A percentile compares a stretch with the other conserved stretches of the same genome.
Evolutionary conservation across 2,113 vertebrate species (phyloP).

Genomic region (Pterophyllum scalare): DNA sequence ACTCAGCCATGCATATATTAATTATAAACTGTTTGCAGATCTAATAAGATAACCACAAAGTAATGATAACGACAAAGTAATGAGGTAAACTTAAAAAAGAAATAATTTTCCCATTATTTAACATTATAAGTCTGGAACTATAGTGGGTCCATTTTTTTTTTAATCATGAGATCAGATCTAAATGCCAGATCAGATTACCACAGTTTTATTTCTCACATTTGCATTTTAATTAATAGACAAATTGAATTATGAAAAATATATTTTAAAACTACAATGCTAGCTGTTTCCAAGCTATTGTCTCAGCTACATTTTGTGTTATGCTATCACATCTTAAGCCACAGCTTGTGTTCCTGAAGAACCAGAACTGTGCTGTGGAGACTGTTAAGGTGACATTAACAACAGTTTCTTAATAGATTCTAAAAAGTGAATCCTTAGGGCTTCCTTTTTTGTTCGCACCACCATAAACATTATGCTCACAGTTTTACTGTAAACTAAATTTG

Average conservation of each 20-base stretch:
- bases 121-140: background rate
- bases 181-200: background rate
- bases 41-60: background rate
- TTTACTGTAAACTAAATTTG: background rate
- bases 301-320: background rate
- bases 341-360: background rate
- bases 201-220: background rate
- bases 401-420: too few species aligned
- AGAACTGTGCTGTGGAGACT: fast-evolving
- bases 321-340: background rate
- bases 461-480: too few species aligned
- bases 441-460: background rate
- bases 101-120: background rate
- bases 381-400: background rate
- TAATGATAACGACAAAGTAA: background rate
- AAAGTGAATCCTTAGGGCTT: background rate
- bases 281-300: background rate
- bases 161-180: background rate
- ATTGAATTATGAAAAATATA: too few species aligned
- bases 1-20: too few species aligned
- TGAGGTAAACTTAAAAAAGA: background rate
- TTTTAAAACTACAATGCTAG: too few species aligned
- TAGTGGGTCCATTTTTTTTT: too few species aligned
- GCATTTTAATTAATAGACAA: too few species aligned
- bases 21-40: fast-evolving